Evolutionary conservation across 2,113 vertebrate species (phyloP).

Genomic region (Riparia riparia): DNA sequence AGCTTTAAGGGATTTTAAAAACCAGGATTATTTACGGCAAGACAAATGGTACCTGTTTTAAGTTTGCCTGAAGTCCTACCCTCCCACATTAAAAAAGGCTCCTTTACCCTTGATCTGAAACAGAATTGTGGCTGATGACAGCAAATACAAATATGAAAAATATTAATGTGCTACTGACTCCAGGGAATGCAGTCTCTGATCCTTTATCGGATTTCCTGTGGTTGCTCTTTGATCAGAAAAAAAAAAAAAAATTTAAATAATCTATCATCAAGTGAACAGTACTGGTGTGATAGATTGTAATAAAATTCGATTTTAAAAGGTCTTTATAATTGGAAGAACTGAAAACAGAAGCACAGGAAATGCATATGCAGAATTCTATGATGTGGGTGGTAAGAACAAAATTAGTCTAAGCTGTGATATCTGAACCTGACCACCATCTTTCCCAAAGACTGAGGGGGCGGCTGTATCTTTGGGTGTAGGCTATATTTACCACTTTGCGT

Average conservation of each 20-base stretch:
- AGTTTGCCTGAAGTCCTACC: not conserved
- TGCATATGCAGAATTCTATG: not conserved
- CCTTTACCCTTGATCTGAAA: slow-evolving; percentile 17
- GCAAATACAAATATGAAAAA: slow-evolving; percentile 23
- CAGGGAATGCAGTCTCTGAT: not conserved
- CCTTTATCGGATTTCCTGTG: slow-evolving; percentile 36
- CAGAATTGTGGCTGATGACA: slow-evolving; percentile 35
- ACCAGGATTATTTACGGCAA: not conserved
- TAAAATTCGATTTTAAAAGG: not conserved
- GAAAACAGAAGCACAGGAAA: slow-evolving; percentile 38
- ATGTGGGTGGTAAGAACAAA: slow-evolving; percentile 27
- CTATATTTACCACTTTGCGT: not conserved
- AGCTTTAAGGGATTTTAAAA: slow-evolving; percentile 16
- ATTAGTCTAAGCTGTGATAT: not conserved
- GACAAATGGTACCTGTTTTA: slow-evolving; percentile 25
- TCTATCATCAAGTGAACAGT: not conserved
- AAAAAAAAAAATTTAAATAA: not conserved
- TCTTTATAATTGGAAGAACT: not conserved
- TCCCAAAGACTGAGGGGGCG: not conserved
- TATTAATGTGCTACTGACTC: not conserved
- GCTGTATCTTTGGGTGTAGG: not conserved
- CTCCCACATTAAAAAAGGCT: not conserved
- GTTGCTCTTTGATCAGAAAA: slow-evolving; percentile 11
- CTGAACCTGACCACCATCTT: not conserved
- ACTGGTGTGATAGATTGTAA: not conserved